Percentiles rank a stretch among this genome's conserved stretches.
Conservation (phyloP, 2,113 vertebrate species). For the Egretta garzetta region DNA sequence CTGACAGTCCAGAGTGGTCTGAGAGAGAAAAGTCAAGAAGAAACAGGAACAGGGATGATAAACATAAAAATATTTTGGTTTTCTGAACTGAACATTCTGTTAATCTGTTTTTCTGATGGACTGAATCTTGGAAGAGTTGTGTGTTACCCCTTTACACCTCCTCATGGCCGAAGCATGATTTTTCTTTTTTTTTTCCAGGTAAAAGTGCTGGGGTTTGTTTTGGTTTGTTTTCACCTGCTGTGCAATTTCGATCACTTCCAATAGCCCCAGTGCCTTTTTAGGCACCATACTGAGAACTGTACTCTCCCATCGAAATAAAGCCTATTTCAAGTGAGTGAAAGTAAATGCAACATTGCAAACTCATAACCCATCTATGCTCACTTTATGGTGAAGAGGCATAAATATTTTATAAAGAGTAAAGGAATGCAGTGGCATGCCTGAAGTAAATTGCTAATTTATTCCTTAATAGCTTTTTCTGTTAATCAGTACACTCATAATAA, state of each 20-base stretch:
- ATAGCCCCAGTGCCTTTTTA: neutral
- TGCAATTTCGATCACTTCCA: neutral
- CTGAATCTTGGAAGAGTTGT: neutral
- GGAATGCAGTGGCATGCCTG: neutral
- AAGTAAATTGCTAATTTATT: conserved; percentile 21
- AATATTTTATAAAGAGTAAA: conserved; percentile 4
- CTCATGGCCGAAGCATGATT: neutral
- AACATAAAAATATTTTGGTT: neutral
- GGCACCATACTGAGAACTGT: neutral
- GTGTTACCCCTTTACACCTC: neutral
- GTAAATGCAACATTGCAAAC: neutral
- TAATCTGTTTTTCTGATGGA: neutral
- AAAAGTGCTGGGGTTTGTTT: neutral
- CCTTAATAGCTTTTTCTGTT: conserved; percentile 7
- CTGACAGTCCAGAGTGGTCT: neutral
- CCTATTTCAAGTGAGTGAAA: neutral
- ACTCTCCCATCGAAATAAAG: neutral
- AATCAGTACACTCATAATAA: neutral
- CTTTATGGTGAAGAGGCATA: neutral
- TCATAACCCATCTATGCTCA: neutral
- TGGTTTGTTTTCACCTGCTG: neutral
- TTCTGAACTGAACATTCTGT: neutral
- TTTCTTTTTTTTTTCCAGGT: neutral
- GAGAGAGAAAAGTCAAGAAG: neutral
- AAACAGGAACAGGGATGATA: neutral